Conservation (phyloP, 1,140 invertebrate genomes). For the Drosophila truncata region DNA sequence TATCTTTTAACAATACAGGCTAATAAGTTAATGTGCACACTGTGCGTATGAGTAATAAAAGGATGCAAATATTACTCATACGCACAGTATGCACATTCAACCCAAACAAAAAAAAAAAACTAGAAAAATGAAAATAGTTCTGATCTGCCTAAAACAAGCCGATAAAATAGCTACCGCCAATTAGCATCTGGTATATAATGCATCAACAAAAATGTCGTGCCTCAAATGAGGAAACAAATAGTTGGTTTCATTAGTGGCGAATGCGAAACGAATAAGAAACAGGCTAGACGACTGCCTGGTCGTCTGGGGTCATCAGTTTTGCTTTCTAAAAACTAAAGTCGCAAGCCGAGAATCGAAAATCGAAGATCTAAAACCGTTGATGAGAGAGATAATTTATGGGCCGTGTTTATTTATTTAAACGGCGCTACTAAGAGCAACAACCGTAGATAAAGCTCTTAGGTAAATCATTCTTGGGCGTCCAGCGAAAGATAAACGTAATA, state of each 20-base stretch:
- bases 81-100: neutral
- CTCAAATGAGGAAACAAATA: constrained; percentile 54
- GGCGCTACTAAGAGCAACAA: constrained; percentile 58
- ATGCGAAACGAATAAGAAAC: constrained; percentile 46
- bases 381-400: constrained; percentile 61
- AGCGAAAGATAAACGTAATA: constrained; percentile 64
- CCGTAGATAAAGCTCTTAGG: constrained; percentile 54
- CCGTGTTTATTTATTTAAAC: constrained; percentile 64
- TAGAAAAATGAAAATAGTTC: constrained; percentile 4
- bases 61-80: neutral
- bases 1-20: no score
- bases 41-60: neutral
- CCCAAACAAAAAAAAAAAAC: neutral
- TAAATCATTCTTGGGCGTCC: constrained; percentile 73
- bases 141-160: constrained; percentile 10
- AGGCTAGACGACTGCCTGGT: constrained; percentile 42
- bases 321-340: constrained; percentile 49
- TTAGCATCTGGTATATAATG: constrained; percentile 38
- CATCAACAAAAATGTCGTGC: constrained; percentile 38
- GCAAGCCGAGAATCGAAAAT: constrained; percentile 1
- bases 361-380: constrained; percentile 9
- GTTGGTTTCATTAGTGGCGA: constrained; percentile 49
- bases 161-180: constrained; percentile 3
- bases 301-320: constrained; percentile 50
- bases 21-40: neutral